Conservation (phyloP, 2,797 vertebrate genomes). For the Neomorphus geoffroyi region DNA sequence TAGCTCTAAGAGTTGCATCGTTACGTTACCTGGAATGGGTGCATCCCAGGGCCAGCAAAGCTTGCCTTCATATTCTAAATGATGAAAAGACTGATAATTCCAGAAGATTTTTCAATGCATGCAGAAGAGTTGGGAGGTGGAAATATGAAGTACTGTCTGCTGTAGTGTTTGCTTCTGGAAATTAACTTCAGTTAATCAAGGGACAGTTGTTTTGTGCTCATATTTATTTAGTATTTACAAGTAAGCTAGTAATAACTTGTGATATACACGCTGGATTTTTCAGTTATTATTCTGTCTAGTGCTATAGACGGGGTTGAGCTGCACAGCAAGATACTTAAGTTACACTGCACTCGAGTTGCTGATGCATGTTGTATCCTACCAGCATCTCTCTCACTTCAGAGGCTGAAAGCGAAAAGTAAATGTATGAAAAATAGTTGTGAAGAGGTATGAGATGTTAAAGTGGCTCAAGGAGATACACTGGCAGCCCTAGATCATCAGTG, state of each 20-base stretch:
- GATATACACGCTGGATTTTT: not conserved
- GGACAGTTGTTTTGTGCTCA: not conserved
- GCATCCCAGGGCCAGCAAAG: not conserved
- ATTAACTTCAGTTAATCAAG: not conserved
- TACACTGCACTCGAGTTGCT: not conserved
- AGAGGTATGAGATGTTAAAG: not conserved
- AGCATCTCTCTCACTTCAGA: not conserved
- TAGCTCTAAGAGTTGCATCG: not conserved
- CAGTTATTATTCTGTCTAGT: not conserved
- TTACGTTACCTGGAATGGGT: not conserved
- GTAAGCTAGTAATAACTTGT: not conserved
- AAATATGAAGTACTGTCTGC: not conserved
- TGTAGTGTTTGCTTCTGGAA: not conserved
- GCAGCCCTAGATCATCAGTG: not conserved
- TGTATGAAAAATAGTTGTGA: not conserved
- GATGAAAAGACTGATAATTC: not conserved
- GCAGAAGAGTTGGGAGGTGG: not conserved
- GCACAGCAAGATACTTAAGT: not conserved
- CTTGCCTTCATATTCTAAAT: not conserved
- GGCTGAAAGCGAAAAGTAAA: not conserved
- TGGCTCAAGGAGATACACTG: not conserved
- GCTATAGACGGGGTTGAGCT: not conserved
- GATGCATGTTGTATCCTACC: not conserved
- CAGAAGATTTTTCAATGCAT: not conserved
- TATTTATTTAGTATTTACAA: not conserved